Evolutionary conservation across 2,113 vertebrate genomes (phyloP).

Genomic region (Gavialis gangeticus): DNA sequence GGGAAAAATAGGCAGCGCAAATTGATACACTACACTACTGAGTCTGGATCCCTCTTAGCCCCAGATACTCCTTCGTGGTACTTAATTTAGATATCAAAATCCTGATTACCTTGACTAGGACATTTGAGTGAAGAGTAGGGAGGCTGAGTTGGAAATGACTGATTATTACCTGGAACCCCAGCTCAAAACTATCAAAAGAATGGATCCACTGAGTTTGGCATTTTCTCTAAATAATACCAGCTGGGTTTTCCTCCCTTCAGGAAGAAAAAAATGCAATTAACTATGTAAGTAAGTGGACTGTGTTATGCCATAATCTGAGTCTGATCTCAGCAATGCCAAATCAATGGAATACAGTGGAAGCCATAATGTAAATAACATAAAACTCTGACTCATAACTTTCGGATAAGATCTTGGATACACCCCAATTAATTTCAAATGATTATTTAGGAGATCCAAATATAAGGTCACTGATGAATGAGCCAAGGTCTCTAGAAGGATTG

Average conservation of each 20-base stretch:
- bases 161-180: not conserved
- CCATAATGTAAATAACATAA: slow-evolving; percentile 4
- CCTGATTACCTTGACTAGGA: slow-evolving; percentile 22
- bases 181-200: not conserved
- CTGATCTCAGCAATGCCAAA: not conserved
- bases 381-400: not conserved
- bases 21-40: slow-evolving; percentile 2
- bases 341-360: not conserved
- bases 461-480: not conserved
- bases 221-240: not conserved
- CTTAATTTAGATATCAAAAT: slow-evolving; percentile 28
- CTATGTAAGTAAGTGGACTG: not conserved
- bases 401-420: not conserved
- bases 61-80: not conserved
- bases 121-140: not conserved
- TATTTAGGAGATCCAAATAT: not conserved
- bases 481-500: not conserved
- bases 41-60: not conserved
- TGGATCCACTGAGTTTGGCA: not conserved
- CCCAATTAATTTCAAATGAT: not conserved
- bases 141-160: not conserved
- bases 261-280: not conserved
- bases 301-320: slow-evolving; percentile 11
- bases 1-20: not conserved
- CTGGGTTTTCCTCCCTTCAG: not conserved